These are phyloP conservation scores for Limosa lapponica DNA, from an alignment of 2,797 vertebrate genomes.

Conservation along the genomic window DNA sequence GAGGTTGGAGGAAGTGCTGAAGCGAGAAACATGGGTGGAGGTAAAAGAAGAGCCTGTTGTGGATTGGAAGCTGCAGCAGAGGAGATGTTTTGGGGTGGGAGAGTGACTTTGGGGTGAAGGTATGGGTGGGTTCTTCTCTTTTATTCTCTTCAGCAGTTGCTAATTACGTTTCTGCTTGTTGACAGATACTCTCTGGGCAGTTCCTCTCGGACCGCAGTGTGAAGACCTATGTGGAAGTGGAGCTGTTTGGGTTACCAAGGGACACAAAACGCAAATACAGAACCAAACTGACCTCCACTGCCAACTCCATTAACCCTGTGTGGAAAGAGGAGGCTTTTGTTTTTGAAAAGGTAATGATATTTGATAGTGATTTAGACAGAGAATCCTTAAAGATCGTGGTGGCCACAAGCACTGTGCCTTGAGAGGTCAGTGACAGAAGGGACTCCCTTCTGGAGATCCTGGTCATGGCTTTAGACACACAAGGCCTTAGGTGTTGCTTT, in stretches of 20 bases:
- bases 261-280: conserved; percentile 94
- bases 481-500: rapidly evolving
- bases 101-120: neutral
- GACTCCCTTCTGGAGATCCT: neutral
- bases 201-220: conserved; percentile 94
- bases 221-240: conserved; percentile 92
- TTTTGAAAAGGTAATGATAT: conserved; percentile 90
- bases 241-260: conserved; percentile 91
- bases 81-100: neutral
- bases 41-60: neutral
- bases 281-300: conserved; percentile 87
- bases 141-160: neutral
- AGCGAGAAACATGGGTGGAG: neutral
- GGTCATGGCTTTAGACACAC: neutral
- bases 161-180: neutral
- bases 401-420: neutral
- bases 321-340: conserved; percentile 98
- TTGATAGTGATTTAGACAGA: neutral
- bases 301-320: conserved; percentile 94
- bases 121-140: neutral
- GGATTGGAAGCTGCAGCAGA: neutral
- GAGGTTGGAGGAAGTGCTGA: neutral
- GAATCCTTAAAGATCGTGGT: neutral
- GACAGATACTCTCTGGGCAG: conserved; percentile 94
- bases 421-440: neutral